phyloP scores from a whole-genome alignment of 2,888 invertebrate species.

The Limnephilus lunatus region DNA sequence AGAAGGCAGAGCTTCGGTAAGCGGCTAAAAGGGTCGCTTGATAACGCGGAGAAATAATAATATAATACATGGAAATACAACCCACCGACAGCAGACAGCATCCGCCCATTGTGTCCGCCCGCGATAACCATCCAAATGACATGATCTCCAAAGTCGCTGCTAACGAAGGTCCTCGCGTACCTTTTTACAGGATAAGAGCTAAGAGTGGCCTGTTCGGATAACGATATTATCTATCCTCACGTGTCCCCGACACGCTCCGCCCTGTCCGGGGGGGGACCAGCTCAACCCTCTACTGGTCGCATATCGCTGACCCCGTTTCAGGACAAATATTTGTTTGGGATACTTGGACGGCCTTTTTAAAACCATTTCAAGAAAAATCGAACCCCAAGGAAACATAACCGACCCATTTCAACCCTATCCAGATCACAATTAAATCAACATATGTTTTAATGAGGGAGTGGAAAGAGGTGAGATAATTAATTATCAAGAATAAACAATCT shows the following conservation, averaged over 20 bases:
- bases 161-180: slow-evolving; percentile 38
- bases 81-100: background rate
- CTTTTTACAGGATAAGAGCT: background rate
- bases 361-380: background rate
- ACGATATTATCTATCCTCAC: slow-evolving; percentile 13
- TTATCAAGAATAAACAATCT: background rate
- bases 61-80: background rate
- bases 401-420: background rate
- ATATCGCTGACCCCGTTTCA: background rate
- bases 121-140: slow-evolving; percentile 26
- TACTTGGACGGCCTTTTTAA: slow-evolving; percentile 23
- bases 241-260: background rate
- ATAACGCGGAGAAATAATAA: background rate
- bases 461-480: background rate
- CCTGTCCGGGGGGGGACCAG: background rate
- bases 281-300: background rate
- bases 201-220: slow-evolving; percentile 8
- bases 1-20: background rate
- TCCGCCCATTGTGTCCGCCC: background rate
- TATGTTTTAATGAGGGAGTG: background rate
- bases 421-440: background rate
- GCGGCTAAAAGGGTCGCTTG: background rate
- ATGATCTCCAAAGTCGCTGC: slow-evolving; percentile 16
- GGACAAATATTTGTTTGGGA: background rate
- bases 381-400: background rate